These are phyloP conservation scores for Leucosticte australis DNA, from an alignment of 2,113 vertebrate species.

Conservation along the genomic window DNA sequence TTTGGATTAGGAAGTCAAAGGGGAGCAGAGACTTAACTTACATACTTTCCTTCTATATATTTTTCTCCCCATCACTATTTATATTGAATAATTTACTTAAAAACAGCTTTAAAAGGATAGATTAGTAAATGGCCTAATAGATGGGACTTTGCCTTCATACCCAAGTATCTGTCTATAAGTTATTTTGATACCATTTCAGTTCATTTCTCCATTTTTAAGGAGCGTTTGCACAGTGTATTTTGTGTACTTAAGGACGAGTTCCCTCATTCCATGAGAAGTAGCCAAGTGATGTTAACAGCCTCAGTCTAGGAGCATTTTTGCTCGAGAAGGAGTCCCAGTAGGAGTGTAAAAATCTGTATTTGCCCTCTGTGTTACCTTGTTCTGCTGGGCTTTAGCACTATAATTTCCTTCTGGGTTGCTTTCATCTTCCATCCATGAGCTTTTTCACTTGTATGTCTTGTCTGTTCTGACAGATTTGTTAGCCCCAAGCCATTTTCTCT, in stretches of 20 bases:
- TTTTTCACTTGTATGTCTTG: not conserved
- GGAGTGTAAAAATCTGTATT: not conserved
- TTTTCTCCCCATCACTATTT: not conserved
- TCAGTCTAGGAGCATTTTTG: not conserved
- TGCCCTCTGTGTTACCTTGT: not conserved
- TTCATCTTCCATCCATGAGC: not conserved
- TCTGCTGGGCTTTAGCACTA: not conserved
- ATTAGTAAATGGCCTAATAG: not conserved
- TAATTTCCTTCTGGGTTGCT: not conserved
- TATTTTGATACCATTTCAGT: not conserved
- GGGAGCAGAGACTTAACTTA: not conserved
- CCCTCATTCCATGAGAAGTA: not conserved
- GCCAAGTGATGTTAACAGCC: not conserved
- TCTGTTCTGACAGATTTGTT: not conserved
- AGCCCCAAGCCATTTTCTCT: not conserved
- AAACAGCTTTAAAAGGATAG: not conserved
- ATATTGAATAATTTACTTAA: not conserved
- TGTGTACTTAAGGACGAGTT: not conserved
- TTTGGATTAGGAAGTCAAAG: not conserved
- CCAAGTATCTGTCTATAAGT: not conserved
- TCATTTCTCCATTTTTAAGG: not conserved
- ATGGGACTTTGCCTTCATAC: not conserved
- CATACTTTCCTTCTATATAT: not conserved
- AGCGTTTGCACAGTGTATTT: not conserved
- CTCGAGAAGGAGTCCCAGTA: fast-evolving